These are phyloP conservation scores for Pomacea canaliculata DNA, from an alignment of 2,888 invertebrate genomes.

Conservation along the genomic window DNA sequence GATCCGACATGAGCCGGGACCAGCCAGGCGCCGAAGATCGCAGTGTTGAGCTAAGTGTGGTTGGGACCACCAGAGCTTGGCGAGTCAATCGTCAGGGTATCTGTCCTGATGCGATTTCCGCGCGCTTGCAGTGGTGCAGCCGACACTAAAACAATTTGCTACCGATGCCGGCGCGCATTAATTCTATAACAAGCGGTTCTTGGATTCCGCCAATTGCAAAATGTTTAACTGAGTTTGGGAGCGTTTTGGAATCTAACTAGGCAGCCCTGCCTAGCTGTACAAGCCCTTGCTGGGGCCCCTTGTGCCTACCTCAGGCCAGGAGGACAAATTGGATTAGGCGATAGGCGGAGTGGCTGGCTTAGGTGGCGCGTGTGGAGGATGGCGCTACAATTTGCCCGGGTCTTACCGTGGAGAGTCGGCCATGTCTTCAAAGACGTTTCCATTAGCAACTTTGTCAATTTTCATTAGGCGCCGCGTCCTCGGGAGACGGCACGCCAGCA, in stretches of 20 bases:
- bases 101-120: conserved; percentile 47
- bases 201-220: conserved; percentile 51
- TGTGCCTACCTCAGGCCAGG: conserved; percentile 19
- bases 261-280: conserved; percentile 42
- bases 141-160: conserved; percentile 64
- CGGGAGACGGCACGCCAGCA: conserved; percentile 36
- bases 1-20: too few relatives aligned
- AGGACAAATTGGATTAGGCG: conserved; percentile 59
- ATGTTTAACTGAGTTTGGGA: conserved; percentile 61
- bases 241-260: conserved; percentile 49
- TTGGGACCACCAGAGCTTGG: conserved; percentile 3
- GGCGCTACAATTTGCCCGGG: conserved; percentile 23
- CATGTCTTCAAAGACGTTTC: conserved; percentile 43
- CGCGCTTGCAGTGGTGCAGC: conserved; percentile 37
- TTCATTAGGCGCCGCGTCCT: conserved; percentile 46
- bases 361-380: conserved; percentile 5
- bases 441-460: conserved; percentile 60
- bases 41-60: conserved; percentile 8
- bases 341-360: conserved; percentile 40
- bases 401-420: conserved; percentile 21
- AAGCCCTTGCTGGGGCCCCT: conserved; percentile 40
- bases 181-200: conserved; percentile 52
- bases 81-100: conserved; percentile 32
- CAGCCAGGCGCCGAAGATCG: neutral
- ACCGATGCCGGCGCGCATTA: conserved; percentile 49